Base-by-base conservation (phyloP, 2,113 vertebrate species). In the Cyprinus carpio region DNA sequence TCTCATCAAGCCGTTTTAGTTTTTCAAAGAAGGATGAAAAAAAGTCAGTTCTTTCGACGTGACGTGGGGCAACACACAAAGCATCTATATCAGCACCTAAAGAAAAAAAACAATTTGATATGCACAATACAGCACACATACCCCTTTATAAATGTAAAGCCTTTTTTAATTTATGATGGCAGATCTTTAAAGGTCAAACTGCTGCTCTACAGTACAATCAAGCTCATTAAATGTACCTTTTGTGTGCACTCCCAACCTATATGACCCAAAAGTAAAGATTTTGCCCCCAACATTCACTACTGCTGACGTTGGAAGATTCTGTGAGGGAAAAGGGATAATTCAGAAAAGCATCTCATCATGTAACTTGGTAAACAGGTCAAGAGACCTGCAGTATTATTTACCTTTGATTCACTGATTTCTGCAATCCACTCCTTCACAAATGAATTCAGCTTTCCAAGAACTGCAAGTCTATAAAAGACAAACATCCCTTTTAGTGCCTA, bases 241-340 rank as follows among this genome's bases (percentile, higher is more conserved):
- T 72, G 97, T 99, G 90, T 99, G 98, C n/a, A 99, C 98, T 89
- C 98, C 98, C 71, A 99, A 96, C 12, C 95, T 94, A 82, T 98
- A 99, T 7, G 98, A 99, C 18, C 98, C 98, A 94, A 99, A 99
- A 0, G 98, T 98, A 93, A 98, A 97, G 93, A 99, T 97, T 93
- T 98, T 99, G 69, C 97, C 98, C 86, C 96, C 96, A 85, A 95
- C 95, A 88, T 93, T 95, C 71, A 91, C 94, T 89, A 93, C 93
- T 82, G 94, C 91, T 34, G 96, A 96, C 83, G 95, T 94, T 80
- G 97, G 96, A 86, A 99, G 94, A 89, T 96, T 97, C 98, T 99
- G 87, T 64, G 46, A 75, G 2, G 58, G 13, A 75, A 34, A 84
- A 71, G 81, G 6, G 2, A 56, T 0, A 1, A 60, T 64, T 88